Base-by-base conservation (phyloP, 2,113 vertebrate species). In the Patagioenas fasciata region DNA sequence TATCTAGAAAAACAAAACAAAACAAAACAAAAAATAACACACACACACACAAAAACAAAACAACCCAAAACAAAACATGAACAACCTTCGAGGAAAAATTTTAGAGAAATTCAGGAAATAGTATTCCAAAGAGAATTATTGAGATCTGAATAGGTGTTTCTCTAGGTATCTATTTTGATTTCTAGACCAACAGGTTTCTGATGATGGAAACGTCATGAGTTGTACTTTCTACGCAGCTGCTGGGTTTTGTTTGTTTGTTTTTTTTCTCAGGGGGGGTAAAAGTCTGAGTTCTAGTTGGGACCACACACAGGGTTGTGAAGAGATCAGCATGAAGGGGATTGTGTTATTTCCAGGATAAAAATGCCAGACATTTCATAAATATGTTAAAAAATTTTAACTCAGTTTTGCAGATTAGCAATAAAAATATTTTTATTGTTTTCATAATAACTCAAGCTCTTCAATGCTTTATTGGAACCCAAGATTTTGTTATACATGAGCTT, bases 391-490 rank as follows among this genome's bases (percentile, higher is more conserved):
- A 7, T 1, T 15, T 38, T 18, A 93, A 91, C 12, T 93, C 51
- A 17, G 9, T 86, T 94, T 93, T 92, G 11, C 69, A 93, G 56
- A 93, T 93, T 74, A 93, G 25, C n/a, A 91, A 60, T 88, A 60
- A 86, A 70, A 91, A 64, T 60, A 80, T 17, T 75, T 42, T 15
- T 71, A 40, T 78, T 80, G 29, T 89, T 95, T 86, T 78, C 15
- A 84, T 89, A 61, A 94, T 86, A 88, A 40, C 8, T 78, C 28
- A 57, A 31, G 34, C 7, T 91, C 53, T 42, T 93, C 34, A 31
- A 31, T 67, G 48, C 44, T 95, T 90, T 74, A 54, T 60, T 93
- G 57, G 32, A 84, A 78, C 5, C 5, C 34, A 65, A 20, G 20
- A 4, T 89, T 88, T 91, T 91, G 57, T 77, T 75, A 28, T 54